Base-by-base conservation (phyloP, 1,140 invertebrate genomes). In the Drosophila ercepeae region DNA sequence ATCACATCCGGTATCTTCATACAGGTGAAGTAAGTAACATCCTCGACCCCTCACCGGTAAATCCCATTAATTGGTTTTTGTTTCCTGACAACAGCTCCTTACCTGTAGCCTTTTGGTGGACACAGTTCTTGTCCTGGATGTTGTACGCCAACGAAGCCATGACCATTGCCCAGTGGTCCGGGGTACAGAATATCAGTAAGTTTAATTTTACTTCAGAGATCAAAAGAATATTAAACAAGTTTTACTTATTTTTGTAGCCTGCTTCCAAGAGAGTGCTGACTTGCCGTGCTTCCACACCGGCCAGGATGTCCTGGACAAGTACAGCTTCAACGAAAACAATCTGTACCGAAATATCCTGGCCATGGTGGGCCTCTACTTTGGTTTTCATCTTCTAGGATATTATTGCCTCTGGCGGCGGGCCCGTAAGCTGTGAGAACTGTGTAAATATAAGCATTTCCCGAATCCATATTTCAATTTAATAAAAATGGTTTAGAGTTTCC, bases 41-140 rank as follows among this genome's bases (percentile, higher is more conserved):
- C 16, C 11, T 7, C 1, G 13, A 39, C 14, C 5, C 4, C 1
- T n/a, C n/a, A 8, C 23, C 4, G 25, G 45, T 1, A 5, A 8
- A 8, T 4, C 9, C 0, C 9, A 4, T 23, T 0, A 4, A 5
- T 18, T n/a, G n/a, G n/a, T n/a, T 18, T 42, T 16, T 2, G 7
- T 93, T 93, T n/a, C n/a, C n/a, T n/a, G n/a, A n/a, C n/a, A n/a
- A 23, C 89, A 96, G 96, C 67, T 94, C 96, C 3, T 92, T 98
- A 57, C 97, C 97, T 0, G 89, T 92, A 60, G 95, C 96, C 65
- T 92, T 98, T 25, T 93, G 93, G 18, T 98, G 97, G 96, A 93
- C 97, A 1, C 95, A 96, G 81, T 97, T 97, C 89, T 81, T 98
- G 8, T 98, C 97, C 0, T 99, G 98, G 97, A 94, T 99, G 79